phyloP scores from a whole-genome alignment of 2,888 invertebrate species.

The Erebia ligea region DNA sequence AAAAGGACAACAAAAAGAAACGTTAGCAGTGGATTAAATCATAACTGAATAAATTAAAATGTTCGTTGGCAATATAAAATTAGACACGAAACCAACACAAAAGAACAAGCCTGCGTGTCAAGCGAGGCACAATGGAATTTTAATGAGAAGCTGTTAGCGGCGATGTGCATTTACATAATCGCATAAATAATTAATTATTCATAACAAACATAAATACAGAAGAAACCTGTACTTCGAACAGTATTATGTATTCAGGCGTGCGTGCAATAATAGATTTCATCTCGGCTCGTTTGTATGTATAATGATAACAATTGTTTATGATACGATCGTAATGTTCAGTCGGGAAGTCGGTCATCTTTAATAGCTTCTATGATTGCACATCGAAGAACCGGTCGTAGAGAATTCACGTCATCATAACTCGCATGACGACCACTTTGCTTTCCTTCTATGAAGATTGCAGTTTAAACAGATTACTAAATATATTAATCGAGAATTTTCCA shows the following conservation, averaged over 20 bases:
- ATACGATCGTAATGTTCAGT: slow-evolving; percentile 16
- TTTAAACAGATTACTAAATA: background rate
- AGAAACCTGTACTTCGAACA: slow-evolving; percentile 43
- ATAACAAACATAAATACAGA: slow-evolving; percentile 67
- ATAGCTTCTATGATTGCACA: slow-evolving; percentile 16
- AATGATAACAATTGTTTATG: slow-evolving; percentile 18
- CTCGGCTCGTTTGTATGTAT: slow-evolving; percentile 6
- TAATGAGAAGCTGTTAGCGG: slow-evolving; percentile 74
- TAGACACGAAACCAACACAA: slow-evolving; percentile 62
- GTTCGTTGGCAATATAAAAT: slow-evolving; percentile 52
- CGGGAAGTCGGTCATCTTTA: slow-evolving; percentile 24
- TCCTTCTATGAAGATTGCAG: background rate
- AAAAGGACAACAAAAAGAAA: slow-evolving; percentile 35
- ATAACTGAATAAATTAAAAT: slow-evolving; percentile 45
- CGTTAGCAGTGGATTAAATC: slow-evolving; percentile 39
- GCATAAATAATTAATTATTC: slow-evolving; percentile 69
- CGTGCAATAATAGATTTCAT: slow-evolving; percentile 20
- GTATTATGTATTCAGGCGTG: slow-evolving; percentile 23
- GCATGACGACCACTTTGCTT: slow-evolving; percentile 1
- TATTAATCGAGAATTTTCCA: background rate
- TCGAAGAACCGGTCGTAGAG: slow-evolving; percentile 4
- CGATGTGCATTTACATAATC: slow-evolving; percentile 74
- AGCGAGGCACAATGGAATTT: slow-evolving; percentile 73
- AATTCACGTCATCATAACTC: background rate
- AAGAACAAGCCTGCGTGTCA: slow-evolving; percentile 60